Evolutionary conservation across 2,888 invertebrate species (phyloP), one percentile per base, ranked within the genome.

Genomic region (Coleophora deauratella): DNA sequence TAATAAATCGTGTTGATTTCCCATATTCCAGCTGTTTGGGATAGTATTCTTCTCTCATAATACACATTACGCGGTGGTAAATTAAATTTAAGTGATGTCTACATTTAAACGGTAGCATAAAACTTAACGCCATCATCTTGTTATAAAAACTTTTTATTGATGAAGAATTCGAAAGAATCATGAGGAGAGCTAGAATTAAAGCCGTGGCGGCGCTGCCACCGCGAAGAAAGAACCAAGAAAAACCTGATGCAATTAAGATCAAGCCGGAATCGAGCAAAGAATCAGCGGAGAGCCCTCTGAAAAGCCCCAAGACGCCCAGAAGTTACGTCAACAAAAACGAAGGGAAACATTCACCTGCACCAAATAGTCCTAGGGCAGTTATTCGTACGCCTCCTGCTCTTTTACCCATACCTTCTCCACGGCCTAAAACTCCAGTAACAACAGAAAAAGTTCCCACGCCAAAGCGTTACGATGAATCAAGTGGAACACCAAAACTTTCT

Each of bases 161-260:
- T n/a, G n/a, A n/a, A n/a, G n/a, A n/a, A n/a, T n/a, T n/a, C n/a
- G n/a, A n/a, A n/a, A n/a, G n/a, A n/a, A 21, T 21, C 21, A 21
- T 21, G 21, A 80, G 92, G 73, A 75, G 93, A 59, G 90, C 91
- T 38, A 87, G 93, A 71, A 91, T 93, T 55, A 93, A 93, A 85
- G 91, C 90, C 42, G 86, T 91, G 54, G 91, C 91, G 35, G 90
- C 91, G 47, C 84, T 93, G 49, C 91, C 91, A 35, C 86, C 88
- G 21, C 72, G 81, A 44, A 67, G 81, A 57, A 77, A 75, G 60
- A 79, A 77, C 58, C 61, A 54, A 14, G 78, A 73, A 31, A 62
- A 49, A 43, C 39, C 47, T 13, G 70, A 71, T n/a, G 52, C 38
- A 15, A 67, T 11, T 28, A 39, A 62, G 42, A 59, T 57, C 39